These are phyloP conservation scores for Triplophysa tibetana DNA, from an alignment of 2,113 vertebrate genomes.

Conservation along the genomic window DNA sequence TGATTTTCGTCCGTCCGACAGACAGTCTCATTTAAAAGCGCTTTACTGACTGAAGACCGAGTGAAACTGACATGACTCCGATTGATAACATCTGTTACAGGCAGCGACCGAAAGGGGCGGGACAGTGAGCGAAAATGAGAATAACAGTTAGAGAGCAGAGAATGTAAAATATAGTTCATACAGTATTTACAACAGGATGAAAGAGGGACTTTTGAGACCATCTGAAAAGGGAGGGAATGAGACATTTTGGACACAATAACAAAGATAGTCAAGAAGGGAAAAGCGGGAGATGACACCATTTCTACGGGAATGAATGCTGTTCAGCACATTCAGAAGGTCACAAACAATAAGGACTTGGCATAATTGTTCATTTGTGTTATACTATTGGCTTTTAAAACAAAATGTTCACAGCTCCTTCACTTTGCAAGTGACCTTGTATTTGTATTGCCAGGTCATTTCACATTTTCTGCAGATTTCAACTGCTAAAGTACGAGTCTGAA, in stretches of 20 bases:
- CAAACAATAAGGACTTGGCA: neutral
- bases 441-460: slow-evolving; percentile 6
- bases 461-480: slow-evolving; percentile 2
- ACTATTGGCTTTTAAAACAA: too few species aligned
- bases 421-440: too few species aligned
- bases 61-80: slow-evolving; percentile 23
- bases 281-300: too few species aligned
- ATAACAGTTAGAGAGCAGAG: neutral
- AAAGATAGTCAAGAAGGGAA: neutral
- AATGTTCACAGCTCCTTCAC: too few species aligned
- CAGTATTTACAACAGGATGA: slow-evolving; percentile 13
- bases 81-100: slow-evolving; percentile 44
- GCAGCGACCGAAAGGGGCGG: neutral
- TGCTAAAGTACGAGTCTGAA: slow-evolving; percentile 1
- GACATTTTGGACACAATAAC: neutral
- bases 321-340: neutral
- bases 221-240: neutral
- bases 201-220: neutral
- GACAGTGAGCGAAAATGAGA: slow-evolving; percentile 9
- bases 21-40: slow-evolving; percentile 33
- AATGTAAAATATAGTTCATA: slow-evolving; percentile 25
- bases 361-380: too few species aligned
- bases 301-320: neutral
- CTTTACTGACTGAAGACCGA: slow-evolving; percentile 30
- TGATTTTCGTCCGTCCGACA: neutral